A percentile compares a stretch with the other conserved stretches of the same genome.
phyloP scores from a whole-genome alignment of 2,113 vertebrate genomes.

The Nibea coibor region DNA sequence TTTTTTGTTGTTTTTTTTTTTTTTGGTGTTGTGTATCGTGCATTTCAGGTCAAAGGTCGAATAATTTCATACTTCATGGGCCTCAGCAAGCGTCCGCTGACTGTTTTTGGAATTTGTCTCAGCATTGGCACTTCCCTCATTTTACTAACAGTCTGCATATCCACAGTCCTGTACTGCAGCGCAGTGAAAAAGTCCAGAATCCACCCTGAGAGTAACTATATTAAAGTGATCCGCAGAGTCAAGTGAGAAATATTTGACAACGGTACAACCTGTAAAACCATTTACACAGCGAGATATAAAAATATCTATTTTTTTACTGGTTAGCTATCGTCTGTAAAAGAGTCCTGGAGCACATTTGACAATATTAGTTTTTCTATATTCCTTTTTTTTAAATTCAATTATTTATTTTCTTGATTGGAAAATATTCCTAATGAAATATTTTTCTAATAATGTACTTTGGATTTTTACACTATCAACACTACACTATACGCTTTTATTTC shows the following conservation, averaged over 20 bases:
- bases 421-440: not conserved
- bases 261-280: not conserved
- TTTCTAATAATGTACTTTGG: not conserved
- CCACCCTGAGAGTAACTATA: conserved; percentile 88
- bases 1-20: conserved; percentile 72
- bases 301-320: conserved; percentile 35
- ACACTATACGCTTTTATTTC: not conserved
- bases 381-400: not conserved
- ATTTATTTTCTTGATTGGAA: not conserved
- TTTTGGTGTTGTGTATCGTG: conserved; percentile 79
- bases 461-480: not conserved
- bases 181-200: conserved; percentile 89
- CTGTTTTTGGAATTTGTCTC: conserved; percentile 89
- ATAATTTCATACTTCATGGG: conserved; percentile 90
- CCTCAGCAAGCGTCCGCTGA: conserved; percentile 89
- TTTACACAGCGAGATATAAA: not conserved
- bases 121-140: conserved; percentile 85
- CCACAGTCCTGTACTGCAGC: conserved; percentile 89
- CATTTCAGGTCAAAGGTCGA: conserved; percentile 91
- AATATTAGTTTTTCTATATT: not conserved
- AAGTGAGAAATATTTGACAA: conserved; percentile 60
- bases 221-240: conserved; percentile 87
- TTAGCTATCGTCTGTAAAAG: conserved; percentile 85
- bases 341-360: conserved; percentile 83
- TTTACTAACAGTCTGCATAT: conserved; percentile 89